Base-by-base conservation (phyloP, 1,140 invertebrate species). In the Leptopilina boulardi region DNA sequence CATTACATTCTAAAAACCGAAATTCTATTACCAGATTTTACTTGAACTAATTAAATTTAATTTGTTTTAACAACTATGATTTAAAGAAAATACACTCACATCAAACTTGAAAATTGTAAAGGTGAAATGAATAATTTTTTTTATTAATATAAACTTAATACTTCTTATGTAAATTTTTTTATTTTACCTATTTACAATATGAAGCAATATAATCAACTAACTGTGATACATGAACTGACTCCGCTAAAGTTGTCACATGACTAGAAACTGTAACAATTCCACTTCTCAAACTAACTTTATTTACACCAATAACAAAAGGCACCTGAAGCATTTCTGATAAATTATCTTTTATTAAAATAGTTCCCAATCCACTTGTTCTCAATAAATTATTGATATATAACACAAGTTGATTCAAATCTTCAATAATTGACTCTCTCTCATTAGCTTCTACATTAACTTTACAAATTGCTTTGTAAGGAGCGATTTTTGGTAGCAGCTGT, bases 381-480 rank as follows among this genome's bases (percentile, higher is more conserved):
- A 92, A 74, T 75, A 87, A 82, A 80, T 90, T 87, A 79, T 89
- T 91, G 51, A 92, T 75, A 74, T 91, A 91, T 8, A 89, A 75
- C 47, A 91, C 81, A 59, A 92, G 84, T 21, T 87, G 85, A 70
- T 84, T 87, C 78, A 91, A 77, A 76, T 90, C 87, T 76, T 89
- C 84, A 76, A 71, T 54, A 21, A 81, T 78, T 11, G 70, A 42
- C 21, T 88, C 85, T 13, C 70, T 70, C 44, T 87, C 80, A 72
- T 81, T 74, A 18, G 84, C 77, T 30, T 18, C 19, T 56, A 34
- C 70, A 34, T 23, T 73, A 41, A 86, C 74, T 71, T 76, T 90
- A 89, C 95, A 94, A 51, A 92, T 92, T 59, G 94, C 92, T 92
- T 95, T 95, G 82, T 94, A 96, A 1, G 96, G 96, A 13, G 95